Evolutionary conservation across 2,888 invertebrate species (phyloP).

Genomic region (Craniophora ligustri): DNA sequence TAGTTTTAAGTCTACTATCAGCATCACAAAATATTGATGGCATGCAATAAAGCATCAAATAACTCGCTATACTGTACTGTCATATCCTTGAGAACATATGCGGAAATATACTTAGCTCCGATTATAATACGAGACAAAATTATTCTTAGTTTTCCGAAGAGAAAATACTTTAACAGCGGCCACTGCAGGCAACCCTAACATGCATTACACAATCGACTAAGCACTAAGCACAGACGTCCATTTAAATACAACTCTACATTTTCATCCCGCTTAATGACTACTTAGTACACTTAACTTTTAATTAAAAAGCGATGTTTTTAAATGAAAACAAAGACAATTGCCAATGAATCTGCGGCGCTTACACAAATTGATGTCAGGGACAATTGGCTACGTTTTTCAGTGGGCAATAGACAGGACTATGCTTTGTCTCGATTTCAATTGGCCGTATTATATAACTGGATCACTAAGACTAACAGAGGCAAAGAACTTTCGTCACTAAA

Average conservation of each 20-base stretch:
- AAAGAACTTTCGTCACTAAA: too few relatives aligned
- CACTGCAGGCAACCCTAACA: conserved; percentile 1
- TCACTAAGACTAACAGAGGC: too few relatives aligned
- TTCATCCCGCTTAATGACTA: conserved; percentile 41
- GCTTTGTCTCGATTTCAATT: conserved; percentile 68
- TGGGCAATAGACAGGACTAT: conserved; percentile 62
- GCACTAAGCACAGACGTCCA: conserved; percentile 22
- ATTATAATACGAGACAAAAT: too few relatives aligned
- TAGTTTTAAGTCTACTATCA: too few relatives aligned
- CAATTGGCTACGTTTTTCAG: conserved; percentile 63
- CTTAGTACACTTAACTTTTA: conserved; percentile 45
- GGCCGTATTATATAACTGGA: too few relatives aligned
- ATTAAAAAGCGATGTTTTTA: conserved; percentile 50
- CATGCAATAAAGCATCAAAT: too few relatives aligned
- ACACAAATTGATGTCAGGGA: conserved; percentile 66
- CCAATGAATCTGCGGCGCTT: conserved; percentile 49
- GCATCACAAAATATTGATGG: too few relatives aligned
- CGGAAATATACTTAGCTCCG: too few relatives aligned
- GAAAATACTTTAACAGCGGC: conserved; percentile 3
- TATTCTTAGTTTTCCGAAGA: not conserved
- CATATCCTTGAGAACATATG: too few relatives aligned
- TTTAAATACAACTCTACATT: conserved; percentile 29
- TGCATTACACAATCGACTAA: conserved; percentile 30
- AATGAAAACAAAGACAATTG: conserved; percentile 47
- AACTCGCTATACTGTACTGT: too few relatives aligned